phyloP scores from a whole-genome alignment of 2,797 vertebrate species.

The Scomberomorus guttatus region DNA sequence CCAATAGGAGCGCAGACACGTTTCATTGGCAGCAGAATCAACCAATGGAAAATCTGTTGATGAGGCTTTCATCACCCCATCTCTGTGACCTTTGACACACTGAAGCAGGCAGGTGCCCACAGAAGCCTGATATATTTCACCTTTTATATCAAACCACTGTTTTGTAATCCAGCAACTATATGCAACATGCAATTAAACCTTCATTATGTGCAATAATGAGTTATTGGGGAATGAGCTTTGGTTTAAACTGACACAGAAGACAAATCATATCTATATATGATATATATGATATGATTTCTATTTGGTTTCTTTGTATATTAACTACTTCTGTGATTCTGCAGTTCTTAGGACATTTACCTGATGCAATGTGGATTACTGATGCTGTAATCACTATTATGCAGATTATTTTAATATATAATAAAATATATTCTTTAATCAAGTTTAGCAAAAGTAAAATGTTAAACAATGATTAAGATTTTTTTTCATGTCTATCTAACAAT shows the following conservation, averaged over 20 bases:
- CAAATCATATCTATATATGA: not conserved
- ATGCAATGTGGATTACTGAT: not conserved
- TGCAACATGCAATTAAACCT: not conserved
- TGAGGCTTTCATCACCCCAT: no score
- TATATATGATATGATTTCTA: no score
- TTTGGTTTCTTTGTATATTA: not conserved
- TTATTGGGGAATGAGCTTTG: not conserved
- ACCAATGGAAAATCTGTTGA: no score
- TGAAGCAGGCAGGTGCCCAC: not conserved
- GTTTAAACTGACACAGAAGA: not conserved
- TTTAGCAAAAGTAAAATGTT: not conserved
- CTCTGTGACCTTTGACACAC: slow-evolving; percentile 6
- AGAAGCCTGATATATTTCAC: not conserved
- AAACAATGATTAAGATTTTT: not conserved
- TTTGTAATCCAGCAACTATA: not conserved
- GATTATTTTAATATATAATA: not conserved
- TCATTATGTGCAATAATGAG: not conserved
- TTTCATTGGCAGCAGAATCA: no score
- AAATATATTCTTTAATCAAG: not conserved
- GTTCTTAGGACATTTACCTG: not conserved
- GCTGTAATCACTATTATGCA: not conserved
- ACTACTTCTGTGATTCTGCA: not conserved
- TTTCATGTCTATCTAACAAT: not conserved
- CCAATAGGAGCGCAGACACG: no score
- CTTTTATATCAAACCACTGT: not conserved